Evolutionary conservation across 2,797 vertebrate genomes (phyloP).

Genomic region (Chelidonichthys spinosus): DNA sequence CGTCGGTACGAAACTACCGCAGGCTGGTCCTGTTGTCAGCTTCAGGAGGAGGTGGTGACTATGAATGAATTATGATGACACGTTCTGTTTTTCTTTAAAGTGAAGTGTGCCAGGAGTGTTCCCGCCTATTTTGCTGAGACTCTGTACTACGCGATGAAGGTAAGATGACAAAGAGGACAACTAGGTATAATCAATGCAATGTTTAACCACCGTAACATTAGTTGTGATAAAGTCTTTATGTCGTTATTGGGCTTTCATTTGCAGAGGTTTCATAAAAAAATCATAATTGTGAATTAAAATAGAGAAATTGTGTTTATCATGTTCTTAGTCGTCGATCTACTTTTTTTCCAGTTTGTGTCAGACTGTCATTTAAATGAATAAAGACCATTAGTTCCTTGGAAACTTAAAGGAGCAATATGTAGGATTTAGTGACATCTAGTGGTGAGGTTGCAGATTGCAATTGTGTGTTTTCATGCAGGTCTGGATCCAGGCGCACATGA

Average conservation of each 20-base stretch:
- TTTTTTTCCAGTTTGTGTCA: neutral
- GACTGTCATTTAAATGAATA: neutral
- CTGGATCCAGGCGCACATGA: neutral
- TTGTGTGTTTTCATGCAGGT: neutral
- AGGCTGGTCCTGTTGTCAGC: neutral
- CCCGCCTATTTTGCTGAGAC: slow-evolving; percentile 94
- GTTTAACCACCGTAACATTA: neutral
- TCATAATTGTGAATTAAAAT: neutral
- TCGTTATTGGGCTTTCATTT: neutral
- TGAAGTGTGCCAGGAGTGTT: slow-evolving; percentile 91
- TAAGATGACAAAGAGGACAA: slow-evolving; percentile 50
- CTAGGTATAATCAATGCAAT: neutral
- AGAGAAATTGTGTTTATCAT: neutral
- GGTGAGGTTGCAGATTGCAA: no score
- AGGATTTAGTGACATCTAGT: no score
- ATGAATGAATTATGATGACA: neutral
- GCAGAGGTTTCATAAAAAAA: neutral
- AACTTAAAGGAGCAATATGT: neutral
- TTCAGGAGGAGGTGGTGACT: neutral
- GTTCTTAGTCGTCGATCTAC: neutral
- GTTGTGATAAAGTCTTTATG: neutral
- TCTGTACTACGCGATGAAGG: slow-evolving; percentile 92
- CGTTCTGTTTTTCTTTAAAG: slow-evolving; percentile 69
- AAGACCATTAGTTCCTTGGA: neutral
- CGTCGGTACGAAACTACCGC: slow-evolving; percentile 84